Conservation (phyloP, 2,797 vertebrate species). For the Chaetophractus vellerosus region DNA sequence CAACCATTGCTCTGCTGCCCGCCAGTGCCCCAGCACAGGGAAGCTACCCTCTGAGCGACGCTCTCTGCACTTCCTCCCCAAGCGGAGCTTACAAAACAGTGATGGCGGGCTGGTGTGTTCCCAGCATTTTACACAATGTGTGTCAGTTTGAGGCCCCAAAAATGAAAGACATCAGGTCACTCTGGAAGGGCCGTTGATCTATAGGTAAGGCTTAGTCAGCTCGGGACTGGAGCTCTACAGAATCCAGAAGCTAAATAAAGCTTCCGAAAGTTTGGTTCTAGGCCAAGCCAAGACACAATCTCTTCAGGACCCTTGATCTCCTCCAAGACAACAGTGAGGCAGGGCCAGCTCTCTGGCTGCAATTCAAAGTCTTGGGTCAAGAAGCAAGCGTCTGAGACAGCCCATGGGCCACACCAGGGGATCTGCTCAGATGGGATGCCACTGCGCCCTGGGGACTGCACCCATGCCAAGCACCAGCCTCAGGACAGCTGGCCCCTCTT, state of each 20-base stretch:
- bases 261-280: conserved; percentile 49
- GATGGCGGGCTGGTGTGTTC: not conserved
- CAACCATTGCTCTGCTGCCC: not conserved
- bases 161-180: not conserved
- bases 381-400: not conserved
- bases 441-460: not conserved
- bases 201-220: not conserved
- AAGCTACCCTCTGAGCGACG: not conserved
- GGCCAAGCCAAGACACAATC: conserved; percentile 66
- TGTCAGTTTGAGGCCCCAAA: not conserved
- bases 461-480: not conserved
- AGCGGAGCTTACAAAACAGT: conserved; percentile 7
- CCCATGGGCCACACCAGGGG: not conserved
- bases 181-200: not conserved
- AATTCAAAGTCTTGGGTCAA: not conserved
- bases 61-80: conserved; percentile 5
- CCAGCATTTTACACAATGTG: conserved; percentile 15
- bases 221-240: not conserved
- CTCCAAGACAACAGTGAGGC: conserved; percentile 32
- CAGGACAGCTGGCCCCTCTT: not conserved
- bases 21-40: not conserved
- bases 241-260: conserved; percentile 44
- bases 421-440: not conserved
- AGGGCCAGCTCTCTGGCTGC: not conserved
- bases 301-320: conserved; percentile 20